Base-by-base conservation (phyloP, 1,140 invertebrate species). In the Sarcophaga peregrina region DNA sequence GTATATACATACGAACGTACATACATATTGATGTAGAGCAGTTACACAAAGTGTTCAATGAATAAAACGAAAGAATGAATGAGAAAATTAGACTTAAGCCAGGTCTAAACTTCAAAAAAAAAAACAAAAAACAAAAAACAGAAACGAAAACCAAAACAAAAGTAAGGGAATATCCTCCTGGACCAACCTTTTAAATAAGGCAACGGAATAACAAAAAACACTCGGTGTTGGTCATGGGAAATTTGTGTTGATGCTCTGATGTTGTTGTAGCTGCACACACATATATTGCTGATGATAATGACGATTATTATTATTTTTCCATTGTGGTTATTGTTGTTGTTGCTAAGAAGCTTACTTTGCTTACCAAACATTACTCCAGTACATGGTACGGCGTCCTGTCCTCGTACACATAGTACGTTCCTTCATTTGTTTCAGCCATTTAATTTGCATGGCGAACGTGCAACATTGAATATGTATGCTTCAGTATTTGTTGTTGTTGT, bases 371-470 rank as follows among this genome's bases (percentile, higher is more conserved):
- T 62, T 48, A 50, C 25, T 74, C 15, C 73, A 52, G 46, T 76
- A 8, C 25, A 37, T 13, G 54, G 15, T 58, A 15, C 52, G n/a
- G n/a, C n/a, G n/a, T n/a, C n/a, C n/a, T n/a, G n/a, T 4, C 25
- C 25, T 37, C 25, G 25, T 37, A 37, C 62, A 20, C 74, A 76
- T 15, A n/a, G 47, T 78, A 20, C 48, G 74, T 78, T 20, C 75
- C 20, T 50, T 78, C 47, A 20, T 50, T 50, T 78, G 10, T 78
- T 15, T 76, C 13, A 47, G 75, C 52, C 80, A 81, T 81, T 81
- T 81, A 81, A 81, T 81, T 81, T 81, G 80, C 80, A 81, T 81
- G 80, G 54, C 7, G 58, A 68, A 58, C 80, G 58, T 81, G 80
- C 54, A 76, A 50, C 13, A 76, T 76, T 50, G 10, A 37, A 37